Conservation (phyloP, 2,797 vertebrate species). For the Siniperca undulata region DNA sequence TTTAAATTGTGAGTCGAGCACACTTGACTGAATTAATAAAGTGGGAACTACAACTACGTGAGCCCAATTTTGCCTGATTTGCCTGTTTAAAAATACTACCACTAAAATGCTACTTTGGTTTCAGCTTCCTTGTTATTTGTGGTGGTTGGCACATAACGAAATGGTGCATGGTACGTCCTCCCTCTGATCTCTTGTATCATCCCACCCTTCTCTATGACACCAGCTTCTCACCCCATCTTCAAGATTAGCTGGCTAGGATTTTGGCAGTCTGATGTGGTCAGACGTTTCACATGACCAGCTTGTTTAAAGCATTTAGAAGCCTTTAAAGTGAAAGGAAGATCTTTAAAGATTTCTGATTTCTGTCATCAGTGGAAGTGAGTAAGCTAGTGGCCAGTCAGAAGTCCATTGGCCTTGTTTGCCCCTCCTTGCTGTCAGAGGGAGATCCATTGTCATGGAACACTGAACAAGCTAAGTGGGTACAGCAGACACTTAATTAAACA, state of each 20-base stretch:
- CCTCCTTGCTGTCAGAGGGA: constrained; percentile 6
- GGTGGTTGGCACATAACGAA: not conserved
- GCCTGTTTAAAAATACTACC: not conserved
- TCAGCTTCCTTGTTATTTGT: constrained; percentile 10
- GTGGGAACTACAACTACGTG: not conserved
- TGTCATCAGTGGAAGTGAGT: constrained; percentile 8
- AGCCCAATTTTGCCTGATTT: not conserved
- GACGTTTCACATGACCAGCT: not conserved
- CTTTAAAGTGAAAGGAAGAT: not conserved
- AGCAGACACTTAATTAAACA: constrained; percentile 81
- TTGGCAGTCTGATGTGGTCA: not conserved
- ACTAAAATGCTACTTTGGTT: not conserved
- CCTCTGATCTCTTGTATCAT: not conserved
- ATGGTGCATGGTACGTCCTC: not conserved
- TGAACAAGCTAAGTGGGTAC: constrained; percentile 78
- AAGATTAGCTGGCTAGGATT: not conserved
- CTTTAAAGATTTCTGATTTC: not conserved
- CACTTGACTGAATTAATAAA: constrained; percentile 5
- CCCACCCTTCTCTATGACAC: not conserved
- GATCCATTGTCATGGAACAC: constrained; percentile 79
- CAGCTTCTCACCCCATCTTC: not conserved
- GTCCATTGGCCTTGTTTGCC: constrained; percentile 12
- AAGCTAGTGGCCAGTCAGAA: constrained; percentile 2
- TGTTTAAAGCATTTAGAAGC: not conserved
- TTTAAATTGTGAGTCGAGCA: not conserved